A percentile compares a stretch with the other conserved stretches of the same genome.
Conservation (phyloP, 2,113 vertebrate species). For the Chinchilla lanigera region DNA sequence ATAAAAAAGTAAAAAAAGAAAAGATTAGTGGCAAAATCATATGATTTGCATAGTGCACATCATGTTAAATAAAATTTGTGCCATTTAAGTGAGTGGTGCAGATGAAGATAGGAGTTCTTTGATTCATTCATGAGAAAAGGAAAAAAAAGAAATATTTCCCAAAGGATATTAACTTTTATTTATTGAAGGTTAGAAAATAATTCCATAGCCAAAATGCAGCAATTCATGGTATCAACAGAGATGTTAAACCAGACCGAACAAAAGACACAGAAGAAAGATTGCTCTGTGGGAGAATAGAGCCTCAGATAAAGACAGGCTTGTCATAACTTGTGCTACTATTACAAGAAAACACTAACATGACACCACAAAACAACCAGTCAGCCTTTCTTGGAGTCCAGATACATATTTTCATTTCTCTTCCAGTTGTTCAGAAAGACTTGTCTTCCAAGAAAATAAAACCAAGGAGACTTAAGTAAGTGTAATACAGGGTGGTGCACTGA, state of each 20-base stretch:
- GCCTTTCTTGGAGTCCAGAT: neutral
- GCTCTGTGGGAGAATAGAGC: neutral
- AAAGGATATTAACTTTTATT: slow-evolving; percentile 1
- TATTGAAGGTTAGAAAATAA: slow-evolving; percentile 23
- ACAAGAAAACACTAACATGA: neutral
- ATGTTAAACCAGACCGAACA: neutral
- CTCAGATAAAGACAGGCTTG: neutral
- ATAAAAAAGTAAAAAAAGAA: neutral
- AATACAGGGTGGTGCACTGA: neutral
- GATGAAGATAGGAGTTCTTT: neutral
- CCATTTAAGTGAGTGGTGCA: neutral
- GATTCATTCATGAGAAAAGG: neutral
- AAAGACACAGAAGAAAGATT: neutral
- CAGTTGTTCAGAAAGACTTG: neutral
- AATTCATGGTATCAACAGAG: neutral
- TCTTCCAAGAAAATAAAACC: neutral
- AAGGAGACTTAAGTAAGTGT: neutral
- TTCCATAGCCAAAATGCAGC: neutral
- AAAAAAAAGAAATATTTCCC: neutral
- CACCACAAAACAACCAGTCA: neutral
- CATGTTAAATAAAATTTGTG: slow-evolving; percentile 67
- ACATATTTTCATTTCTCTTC: neutral
- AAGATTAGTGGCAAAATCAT: slow-evolving; percentile 71
- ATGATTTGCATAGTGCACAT: slow-evolving; percentile 51
- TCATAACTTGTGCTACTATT: neutral